phyloP scores from a whole-genome alignment of 2,888 invertebrate genomes.

The Ophioninae sp. region DNA sequence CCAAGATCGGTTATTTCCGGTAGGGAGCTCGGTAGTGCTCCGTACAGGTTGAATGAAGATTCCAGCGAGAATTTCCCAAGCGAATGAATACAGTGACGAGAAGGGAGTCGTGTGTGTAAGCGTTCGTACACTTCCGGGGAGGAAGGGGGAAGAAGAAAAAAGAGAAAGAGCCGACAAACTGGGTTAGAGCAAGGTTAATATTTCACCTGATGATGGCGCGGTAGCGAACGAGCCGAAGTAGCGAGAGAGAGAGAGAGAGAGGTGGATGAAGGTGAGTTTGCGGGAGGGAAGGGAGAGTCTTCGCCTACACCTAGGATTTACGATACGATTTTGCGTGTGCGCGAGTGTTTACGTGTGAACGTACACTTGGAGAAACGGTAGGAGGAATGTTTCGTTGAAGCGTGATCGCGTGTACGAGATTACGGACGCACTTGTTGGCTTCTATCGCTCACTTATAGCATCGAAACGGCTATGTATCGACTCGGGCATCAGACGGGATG shows the following conservation, averaged over 20 bases:
- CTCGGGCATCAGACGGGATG: not conserved
- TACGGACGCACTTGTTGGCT: conserved; percentile 51
- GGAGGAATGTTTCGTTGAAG: not conserved
- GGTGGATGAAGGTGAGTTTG: not conserved
- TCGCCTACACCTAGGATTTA: conserved; percentile 11
- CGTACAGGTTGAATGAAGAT: conserved; percentile 65
- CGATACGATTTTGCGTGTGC: not conserved
- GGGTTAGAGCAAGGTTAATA: conserved; percentile 69
- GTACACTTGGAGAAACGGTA: not conserved
- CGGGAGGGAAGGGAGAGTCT: not conserved
- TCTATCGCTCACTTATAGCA: conserved; percentile 34
- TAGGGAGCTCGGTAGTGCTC: conserved; percentile 39
- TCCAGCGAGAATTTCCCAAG: conserved; percentile 64
- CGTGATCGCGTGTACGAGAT: conserved; percentile 59
- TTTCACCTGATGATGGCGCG: conserved; percentile 33
- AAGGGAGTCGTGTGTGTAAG: conserved; percentile 15
- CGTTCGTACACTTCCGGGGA: conserved; percentile 63
- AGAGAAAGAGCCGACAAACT: conserved; percentile 64
- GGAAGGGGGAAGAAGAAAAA: conserved; percentile 63
- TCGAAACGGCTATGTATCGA: conserved; percentile 47
- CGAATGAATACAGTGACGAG: conserved; percentile 44
- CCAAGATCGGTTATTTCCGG: conserved; percentile 56
- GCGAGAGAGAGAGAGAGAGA: not conserved
- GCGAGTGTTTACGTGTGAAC: not conserved
- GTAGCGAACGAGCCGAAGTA: not conserved